Percentiles rank a stretch among this genome's conserved stretches.
phyloP scores from a whole-genome alignment of 2,797 vertebrate genomes.

The Labroides dimidiatus region DNA sequence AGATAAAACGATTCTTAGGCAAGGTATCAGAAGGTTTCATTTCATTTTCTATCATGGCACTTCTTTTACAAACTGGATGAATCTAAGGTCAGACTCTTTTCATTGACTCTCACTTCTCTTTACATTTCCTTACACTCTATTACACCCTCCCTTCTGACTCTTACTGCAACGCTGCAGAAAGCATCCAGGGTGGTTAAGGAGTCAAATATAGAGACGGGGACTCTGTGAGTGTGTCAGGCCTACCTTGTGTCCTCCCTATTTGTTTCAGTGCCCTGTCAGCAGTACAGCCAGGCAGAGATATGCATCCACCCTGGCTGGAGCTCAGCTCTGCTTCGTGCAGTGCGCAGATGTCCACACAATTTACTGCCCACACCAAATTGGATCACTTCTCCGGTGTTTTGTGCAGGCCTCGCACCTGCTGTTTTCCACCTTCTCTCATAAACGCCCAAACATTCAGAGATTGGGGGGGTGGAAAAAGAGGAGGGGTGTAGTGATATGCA shows the following conservation, averaged over 20 bases:
- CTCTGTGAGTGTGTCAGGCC: constrained; percentile 52
- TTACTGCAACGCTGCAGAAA: constrained; percentile 61
- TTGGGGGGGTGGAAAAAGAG: constrained; percentile 40
- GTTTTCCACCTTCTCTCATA: constrained; percentile 70
- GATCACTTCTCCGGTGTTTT: constrained; percentile 77
- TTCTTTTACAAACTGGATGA: constrained; percentile 7
- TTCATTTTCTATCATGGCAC: background rate
- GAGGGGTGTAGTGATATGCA: constrained; percentile 38
- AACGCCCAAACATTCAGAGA: constrained; percentile 68
- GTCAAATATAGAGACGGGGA: constrained; percentile 41
- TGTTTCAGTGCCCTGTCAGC: constrained; percentile 70
- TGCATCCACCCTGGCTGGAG: constrained; percentile 54
- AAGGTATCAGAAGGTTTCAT: constrained; percentile 20
- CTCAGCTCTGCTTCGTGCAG: constrained; percentile 55
- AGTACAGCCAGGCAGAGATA: constrained; percentile 64
- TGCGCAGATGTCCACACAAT: constrained; percentile 73
- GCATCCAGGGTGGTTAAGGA: constrained; percentile 43
- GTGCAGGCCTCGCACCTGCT: constrained; percentile 75
- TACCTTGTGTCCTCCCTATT: constrained; percentile 35
- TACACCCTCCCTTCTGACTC: constrained; percentile 22
- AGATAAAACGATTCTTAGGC: background rate
- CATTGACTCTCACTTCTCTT: constrained; percentile 8
- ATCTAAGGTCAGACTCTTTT: constrained; percentile 19
- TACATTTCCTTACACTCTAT: background rate
- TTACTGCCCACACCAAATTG: constrained; percentile 82